A percentile compares a stretch with the other conserved stretches of the same genome.
Conservation (phyloP, 2,113 vertebrate genomes). For the Lynx canadensis region DNA sequence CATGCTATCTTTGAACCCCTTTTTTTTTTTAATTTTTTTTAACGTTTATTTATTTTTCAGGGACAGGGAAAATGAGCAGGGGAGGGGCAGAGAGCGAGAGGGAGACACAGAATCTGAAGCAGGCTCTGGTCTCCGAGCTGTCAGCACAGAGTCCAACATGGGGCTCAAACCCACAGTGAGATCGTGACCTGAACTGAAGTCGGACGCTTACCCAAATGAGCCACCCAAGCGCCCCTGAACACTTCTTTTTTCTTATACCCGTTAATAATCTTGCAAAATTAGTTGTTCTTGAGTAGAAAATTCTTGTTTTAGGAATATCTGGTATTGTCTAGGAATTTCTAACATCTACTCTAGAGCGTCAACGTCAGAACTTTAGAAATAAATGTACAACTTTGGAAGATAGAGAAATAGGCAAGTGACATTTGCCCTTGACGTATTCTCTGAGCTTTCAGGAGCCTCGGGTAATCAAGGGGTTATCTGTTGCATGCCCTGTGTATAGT, state of each 20-base stretch:
- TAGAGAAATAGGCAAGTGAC: background rate
- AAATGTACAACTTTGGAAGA: background rate
- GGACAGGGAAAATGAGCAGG: no score
- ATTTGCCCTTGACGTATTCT: background rate
- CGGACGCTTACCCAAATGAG: no score
- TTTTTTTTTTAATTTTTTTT: background rate
- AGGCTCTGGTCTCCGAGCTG: no score
- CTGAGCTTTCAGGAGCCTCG: background rate
- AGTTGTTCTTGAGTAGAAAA: background rate
- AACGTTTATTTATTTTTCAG: no score
- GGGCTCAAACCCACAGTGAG: no score
- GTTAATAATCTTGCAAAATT: background rate
- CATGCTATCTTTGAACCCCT: background rate
- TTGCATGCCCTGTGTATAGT: background rate
- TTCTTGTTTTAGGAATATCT: background rate
- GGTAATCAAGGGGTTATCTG: background rate
- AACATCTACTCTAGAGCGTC: background rate
- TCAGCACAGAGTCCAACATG: no score
- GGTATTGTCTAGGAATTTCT: background rate
- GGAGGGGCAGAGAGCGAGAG: no score
- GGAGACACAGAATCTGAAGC: no score
- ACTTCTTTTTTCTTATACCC: background rate
- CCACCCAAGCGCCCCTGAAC: no score
- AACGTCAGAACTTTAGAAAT: conserved; percentile 24
- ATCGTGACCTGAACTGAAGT: no score